These are phyloP conservation scores for Acrocephalus kingi DNA, from an alignment of 2,113 vertebrate species.

Conservation along the genomic window DNA sequence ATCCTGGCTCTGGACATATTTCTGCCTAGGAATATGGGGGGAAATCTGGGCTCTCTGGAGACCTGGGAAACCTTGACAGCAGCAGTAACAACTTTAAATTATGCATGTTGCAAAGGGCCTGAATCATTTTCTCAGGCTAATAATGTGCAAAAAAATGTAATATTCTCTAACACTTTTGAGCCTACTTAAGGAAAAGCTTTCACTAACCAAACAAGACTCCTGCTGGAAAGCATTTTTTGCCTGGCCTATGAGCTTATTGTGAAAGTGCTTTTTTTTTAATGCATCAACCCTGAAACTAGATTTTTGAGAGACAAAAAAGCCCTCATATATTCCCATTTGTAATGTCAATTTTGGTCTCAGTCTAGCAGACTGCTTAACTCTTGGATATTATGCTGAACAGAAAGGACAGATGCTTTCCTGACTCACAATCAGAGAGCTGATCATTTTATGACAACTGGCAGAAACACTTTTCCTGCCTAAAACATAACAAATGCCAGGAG, in stretches of 20 bases:
- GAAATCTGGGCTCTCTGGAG: not conserved
- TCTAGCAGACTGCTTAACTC: not conserved
- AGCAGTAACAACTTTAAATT: not conserved
- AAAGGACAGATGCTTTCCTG: not conserved
- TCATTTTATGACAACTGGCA: not conserved
- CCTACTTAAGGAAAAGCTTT: not conserved
- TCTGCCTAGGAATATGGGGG: not conserved
- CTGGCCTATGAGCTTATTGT: not conserved
- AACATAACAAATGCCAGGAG: not conserved
- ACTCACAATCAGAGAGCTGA: not conserved
- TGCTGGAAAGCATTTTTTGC: not conserved
- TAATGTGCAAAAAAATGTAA: not conserved
- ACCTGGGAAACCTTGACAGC: not conserved
- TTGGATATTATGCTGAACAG: not conserved
- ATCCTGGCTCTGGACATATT: not conserved
- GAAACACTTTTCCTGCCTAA: not conserved
- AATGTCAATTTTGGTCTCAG: not conserved
- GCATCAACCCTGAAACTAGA: not conserved
- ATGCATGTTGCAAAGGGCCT: not conserved
- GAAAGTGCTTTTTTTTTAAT: not conserved
- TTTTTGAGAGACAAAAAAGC: conserved; percentile 18
- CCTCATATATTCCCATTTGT: not conserved
- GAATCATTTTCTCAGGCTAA: not conserved
- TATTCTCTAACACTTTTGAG: not conserved
- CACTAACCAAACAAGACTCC: not conserved